Conservation (phyloP, 2,113 vertebrate species). For the Prochilodus magdalenae region DNA sequence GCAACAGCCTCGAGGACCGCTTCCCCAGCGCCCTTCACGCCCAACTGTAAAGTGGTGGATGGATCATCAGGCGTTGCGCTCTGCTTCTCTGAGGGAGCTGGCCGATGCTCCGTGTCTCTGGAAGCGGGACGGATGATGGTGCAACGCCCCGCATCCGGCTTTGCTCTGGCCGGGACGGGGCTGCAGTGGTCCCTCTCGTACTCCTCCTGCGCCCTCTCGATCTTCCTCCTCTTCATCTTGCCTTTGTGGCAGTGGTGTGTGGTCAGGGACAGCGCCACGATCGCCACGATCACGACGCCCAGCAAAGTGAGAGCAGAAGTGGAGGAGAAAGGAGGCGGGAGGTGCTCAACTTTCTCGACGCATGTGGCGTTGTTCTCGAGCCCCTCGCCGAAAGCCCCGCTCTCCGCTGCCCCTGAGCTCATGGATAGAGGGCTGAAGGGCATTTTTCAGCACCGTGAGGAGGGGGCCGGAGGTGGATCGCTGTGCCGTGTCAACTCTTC, state of each 20-base stretch:
- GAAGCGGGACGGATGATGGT: slow-evolving; percentile 71
- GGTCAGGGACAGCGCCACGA: slow-evolving; percentile 91
- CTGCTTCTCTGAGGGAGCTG: slow-evolving; percentile 12
- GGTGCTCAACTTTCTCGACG: slow-evolving; percentile 86
- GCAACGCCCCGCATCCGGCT: slow-evolving; percentile 65
- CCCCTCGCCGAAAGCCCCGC: slow-evolving; percentile 76
- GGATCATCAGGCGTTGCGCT: neutral
- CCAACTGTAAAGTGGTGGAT: neutral
- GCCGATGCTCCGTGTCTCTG: slow-evolving; percentile 29
- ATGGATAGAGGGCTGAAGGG: slow-evolving; percentile 17
- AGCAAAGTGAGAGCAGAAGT: slow-evolving; percentile 92
- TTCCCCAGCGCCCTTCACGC: slow-evolving; percentile 59
- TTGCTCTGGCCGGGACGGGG: slow-evolving; percentile 57
- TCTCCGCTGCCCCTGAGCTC: slow-evolving; percentile 32
- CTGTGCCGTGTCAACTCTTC: neutral
- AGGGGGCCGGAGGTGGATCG: too few relatives aligned
- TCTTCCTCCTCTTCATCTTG: slow-evolving; percentile 95
- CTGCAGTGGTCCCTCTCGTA: slow-evolving; percentile 94
- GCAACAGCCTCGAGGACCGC: slow-evolving; percentile 80
- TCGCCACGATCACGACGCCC: slow-evolving; percentile 89
- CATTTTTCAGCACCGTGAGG: neutral
- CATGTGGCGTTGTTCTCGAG: slow-evolving; percentile 82
- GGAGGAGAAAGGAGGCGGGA: slow-evolving; percentile 93
- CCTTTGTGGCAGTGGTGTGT: slow-evolving; percentile 96
- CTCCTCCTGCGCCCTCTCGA: slow-evolving; percentile 94